phyloP scores from a whole-genome alignment of 2,113 vertebrate genomes.

The Alligator mississippiensis region DNA sequence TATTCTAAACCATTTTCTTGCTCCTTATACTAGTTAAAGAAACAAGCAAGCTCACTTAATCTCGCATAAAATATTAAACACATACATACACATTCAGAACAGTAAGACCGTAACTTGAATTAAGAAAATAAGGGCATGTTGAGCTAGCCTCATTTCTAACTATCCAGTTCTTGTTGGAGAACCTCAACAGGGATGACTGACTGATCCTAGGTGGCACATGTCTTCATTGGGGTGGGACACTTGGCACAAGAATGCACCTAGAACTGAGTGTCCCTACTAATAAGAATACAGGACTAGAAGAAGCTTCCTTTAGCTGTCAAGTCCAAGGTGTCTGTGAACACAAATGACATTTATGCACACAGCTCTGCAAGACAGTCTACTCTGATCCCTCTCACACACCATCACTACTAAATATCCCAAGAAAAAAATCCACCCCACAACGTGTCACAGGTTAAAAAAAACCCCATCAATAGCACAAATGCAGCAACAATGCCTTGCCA shows the following conservation, averaged over 20 bases:
- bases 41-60: constrained; percentile 10
- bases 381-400: no score
- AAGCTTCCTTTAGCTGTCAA: no score
- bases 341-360: no score
- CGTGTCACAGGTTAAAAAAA: no score
- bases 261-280: no score
- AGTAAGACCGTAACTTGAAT: neutral
- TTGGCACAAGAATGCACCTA: neutral
- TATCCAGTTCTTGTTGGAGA: neutral
- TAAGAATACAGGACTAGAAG: no score
- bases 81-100: neutral
- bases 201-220: fast-evolving
- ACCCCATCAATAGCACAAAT: no score
- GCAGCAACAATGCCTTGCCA: no score
- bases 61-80: constrained; percentile 11
- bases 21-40: constrained; percentile 41
- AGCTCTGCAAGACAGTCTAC: no score
- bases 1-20: constrained; percentile 37
- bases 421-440: no score
- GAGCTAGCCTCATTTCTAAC: neutral
- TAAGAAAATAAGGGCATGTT: neutral
- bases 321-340: no score
- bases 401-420: no score
- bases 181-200: neutral
- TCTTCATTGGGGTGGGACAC: neutral